Conservation (phyloP, 2,113 vertebrate species). For the Lophius piscatorius region DNA sequence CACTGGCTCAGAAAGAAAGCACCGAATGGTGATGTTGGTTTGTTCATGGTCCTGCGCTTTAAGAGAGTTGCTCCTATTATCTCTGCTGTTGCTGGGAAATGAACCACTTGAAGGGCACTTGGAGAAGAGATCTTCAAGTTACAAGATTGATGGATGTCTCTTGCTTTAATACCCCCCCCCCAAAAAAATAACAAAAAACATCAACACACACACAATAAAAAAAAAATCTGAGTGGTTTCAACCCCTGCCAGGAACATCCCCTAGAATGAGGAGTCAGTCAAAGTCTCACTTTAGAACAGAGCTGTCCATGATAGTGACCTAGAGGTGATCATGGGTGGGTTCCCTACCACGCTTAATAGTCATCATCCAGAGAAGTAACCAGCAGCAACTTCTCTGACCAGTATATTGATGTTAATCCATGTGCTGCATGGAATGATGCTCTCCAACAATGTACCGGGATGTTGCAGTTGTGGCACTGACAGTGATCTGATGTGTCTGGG, state of each 20-base stretch:
- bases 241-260: too few species aligned
- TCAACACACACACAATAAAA: not conserved
- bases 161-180: not conserved
- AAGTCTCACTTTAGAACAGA: too few species aligned
- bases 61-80: slow-evolving; percentile 61
- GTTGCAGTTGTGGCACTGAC: slow-evolving; percentile 21
- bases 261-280: too few species aligned
- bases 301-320: too few species aligned
- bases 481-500: slow-evolving; percentile 11
- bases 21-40: slow-evolving; percentile 7
- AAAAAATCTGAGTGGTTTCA: too few species aligned
- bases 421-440: not conserved
- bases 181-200: not conserved
- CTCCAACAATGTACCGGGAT: not conserved
- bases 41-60: slow-evolving; percentile 5
- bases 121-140: slow-evolving; percentile 7
- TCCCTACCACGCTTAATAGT: too few species aligned
- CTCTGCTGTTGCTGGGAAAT: slow-evolving; percentile 50
- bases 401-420: not conserved
- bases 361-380: not conserved
- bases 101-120: slow-evolving; percentile 35
- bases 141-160: slow-evolving; percentile 22
- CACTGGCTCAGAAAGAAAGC: slow-evolving; percentile 50
- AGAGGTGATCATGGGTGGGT: too few species aligned
- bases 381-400: slow-evolving; percentile 10